phyloP scores from a whole-genome alignment of 1,140 invertebrate species.

The Platyura marginata region DNA sequence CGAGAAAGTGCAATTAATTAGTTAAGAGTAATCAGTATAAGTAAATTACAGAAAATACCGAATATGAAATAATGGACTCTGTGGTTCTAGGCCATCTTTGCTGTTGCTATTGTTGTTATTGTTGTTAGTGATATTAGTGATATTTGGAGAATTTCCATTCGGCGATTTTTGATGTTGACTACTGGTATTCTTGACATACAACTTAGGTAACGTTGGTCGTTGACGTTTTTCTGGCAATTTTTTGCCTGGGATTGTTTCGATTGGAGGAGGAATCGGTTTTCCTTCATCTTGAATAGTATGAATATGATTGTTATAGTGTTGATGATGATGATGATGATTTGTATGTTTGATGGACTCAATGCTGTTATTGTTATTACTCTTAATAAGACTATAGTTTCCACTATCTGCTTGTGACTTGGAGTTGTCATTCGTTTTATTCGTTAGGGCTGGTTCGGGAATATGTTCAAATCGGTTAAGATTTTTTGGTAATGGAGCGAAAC shows the following conservation, averaged over 20 bases:
- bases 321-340: background rate
- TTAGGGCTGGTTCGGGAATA: constrained; percentile 21
- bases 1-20: background rate
- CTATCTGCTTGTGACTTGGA: constrained; percentile 19
- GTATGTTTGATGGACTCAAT: constrained; percentile 4
- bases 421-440: background rate
- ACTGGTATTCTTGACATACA: constrained; percentile 57
- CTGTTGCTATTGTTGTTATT: background rate
- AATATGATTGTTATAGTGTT: background rate
- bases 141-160: background rate
- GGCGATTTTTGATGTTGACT: constrained; percentile 10
- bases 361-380: constrained; percentile 11
- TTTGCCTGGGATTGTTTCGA: constrained; percentile 76
- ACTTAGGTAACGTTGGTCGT: constrained; percentile 42
- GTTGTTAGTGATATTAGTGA: background rate
- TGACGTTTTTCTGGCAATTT: constrained; percentile 39
- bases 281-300: constrained; percentile 30
- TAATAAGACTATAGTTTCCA: constrained; percentile 17
- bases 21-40: background rate
- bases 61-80: constrained; percentile 24
- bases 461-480: constrained; percentile 39
- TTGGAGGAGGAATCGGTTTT: constrained; percentile 72
- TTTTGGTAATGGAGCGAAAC: constrained; percentile 74
- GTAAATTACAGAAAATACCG: constrained; percentile 10
- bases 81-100: constrained; percentile 13